phyloP scores from a whole-genome alignment of 2,797 vertebrate genomes.

The Heterohyrax brucei region DNA sequence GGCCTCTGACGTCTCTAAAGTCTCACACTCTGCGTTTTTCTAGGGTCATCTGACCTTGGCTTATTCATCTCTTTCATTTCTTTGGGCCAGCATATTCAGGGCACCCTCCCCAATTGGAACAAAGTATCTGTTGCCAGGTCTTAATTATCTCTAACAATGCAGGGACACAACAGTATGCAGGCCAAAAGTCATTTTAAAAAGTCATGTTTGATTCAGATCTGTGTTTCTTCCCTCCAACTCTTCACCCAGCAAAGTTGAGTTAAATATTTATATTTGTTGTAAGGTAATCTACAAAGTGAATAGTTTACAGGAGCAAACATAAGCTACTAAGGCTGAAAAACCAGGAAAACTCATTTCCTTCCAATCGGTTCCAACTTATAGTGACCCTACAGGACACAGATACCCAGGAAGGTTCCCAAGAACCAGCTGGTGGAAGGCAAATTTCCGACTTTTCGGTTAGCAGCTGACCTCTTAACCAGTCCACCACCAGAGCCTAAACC shows the following conservation, averaged over 20 bases:
- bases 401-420: too few relatives aligned
- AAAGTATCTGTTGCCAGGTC: not conserved
- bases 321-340: not conserved
- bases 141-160: not conserved
- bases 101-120: not conserved
- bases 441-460: too few relatives aligned
- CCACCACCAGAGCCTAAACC: not conserved
- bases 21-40: not conserved
- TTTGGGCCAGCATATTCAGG: fast-evolving
- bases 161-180: not conserved
- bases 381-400: too few relatives aligned
- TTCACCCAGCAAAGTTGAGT: not conserved
- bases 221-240: not conserved
- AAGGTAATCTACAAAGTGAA: not conserved
- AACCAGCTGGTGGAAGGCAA: too few relatives aligned
- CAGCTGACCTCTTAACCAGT: too few relatives aligned
- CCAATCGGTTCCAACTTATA: too few relatives aligned
- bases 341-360: too few relatives aligned
- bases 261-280: not conserved
- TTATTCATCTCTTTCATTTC: not conserved
- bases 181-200: not conserved
- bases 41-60: not conserved
- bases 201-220: not conserved
- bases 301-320: not conserved
- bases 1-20: not conserved